Evolutionary conservation across 1,140 invertebrate species (phyloP), one percentile per base, ranked within the genome.

Genomic region (Drosophila nannoptera): DNA sequence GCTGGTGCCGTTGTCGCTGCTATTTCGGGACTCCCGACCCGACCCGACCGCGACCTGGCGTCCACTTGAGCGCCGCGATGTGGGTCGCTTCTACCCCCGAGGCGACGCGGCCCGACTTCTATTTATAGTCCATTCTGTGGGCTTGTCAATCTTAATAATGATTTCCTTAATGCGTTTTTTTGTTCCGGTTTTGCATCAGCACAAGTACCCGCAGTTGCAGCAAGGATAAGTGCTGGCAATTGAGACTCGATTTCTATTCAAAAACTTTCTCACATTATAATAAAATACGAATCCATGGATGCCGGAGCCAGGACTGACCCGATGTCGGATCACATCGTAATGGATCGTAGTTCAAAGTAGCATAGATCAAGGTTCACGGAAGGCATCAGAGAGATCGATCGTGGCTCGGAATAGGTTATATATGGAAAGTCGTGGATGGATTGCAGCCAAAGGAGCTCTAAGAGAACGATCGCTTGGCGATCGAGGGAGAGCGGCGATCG

Each of bases 111-210:
- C 80, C 9, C 35, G 16, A 52, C 16, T 52, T 31, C 35, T 84
- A 81, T 82, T 82, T 82, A 58, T 74, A 59, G 22, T 22, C 22
- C 45, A 46, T 36, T 48, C 56, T 66, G 45, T 69, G 69, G 58
- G 60, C 49, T 59, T 69, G 80, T 84, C 80, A 86, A 66, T 84
- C 81, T 80, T 86, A 61, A 80, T 84, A 80, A 71, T 29, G 55
- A 61, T 72, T 75, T 45, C 65, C 33, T 59, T 62, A 12, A 52
- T 52, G 32, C 54, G 9, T 33, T 52, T 50, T 43, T 32, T 22
- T 50, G 11, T 48, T 31, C n/a, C 36, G 11, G 4, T 8, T 53
- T 38, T 29, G 45, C 29, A 48, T 45, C 46, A 12, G 31, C 16
- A 32, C 42, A 73, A 75, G 60, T 66, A 58, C 80, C 80, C 82